Conservation (phyloP, 2,888 invertebrate species). For the Julus scanicus region DNA sequence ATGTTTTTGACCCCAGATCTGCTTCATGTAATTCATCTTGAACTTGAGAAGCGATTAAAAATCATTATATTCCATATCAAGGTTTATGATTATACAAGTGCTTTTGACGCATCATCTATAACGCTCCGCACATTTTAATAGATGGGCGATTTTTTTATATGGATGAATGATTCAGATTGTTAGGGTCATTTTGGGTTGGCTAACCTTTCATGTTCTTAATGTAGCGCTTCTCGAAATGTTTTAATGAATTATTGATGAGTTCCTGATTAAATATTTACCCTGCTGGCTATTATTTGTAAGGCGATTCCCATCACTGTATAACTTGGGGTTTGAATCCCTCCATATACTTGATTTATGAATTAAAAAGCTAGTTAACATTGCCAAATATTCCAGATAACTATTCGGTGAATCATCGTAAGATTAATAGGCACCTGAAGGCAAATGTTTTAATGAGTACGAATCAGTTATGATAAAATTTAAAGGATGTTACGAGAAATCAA, state of each 20-base stretch:
- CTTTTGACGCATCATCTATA: neutral
- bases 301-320: neutral
- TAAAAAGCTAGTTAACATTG: slow-evolving; percentile 6
- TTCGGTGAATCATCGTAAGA: neutral
- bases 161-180: neutral
- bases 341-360: slow-evolving; percentile 28
- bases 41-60: neutral
- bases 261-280: slow-evolving; percentile 40
- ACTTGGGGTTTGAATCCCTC: neutral
- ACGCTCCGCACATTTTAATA: neutral
- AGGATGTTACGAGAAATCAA: neutral
- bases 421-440: neutral
- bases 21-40: neutral
- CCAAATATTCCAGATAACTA: neutral
- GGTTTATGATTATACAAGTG: neutral
- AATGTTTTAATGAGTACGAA: neutral
- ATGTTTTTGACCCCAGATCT: neutral
- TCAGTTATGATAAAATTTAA: neutral
- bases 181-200: slow-evolving; percentile 18
- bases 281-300: slow-evolving; percentile 12
- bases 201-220: neutral
- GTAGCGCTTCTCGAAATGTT: neutral
- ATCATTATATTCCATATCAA: neutral
- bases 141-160: neutral
- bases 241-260: slow-evolving; percentile 42